A percentile compares a stretch with the other conserved stretches of the same genome.
Conservation (phyloP, 2,888 invertebrate genomes). For the Tetragonula carbonaria region DNA sequence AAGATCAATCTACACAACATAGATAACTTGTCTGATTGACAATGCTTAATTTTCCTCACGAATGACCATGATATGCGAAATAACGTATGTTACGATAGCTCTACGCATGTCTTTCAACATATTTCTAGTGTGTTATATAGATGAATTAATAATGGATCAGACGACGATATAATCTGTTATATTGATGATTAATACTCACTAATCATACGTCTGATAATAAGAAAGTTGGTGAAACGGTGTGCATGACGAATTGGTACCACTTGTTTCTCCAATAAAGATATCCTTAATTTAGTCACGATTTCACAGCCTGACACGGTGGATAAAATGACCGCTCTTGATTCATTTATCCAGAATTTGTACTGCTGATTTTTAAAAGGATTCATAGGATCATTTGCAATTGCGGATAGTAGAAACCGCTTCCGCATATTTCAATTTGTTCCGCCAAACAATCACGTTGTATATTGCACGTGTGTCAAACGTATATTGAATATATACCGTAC, state of each 20-base stretch:
- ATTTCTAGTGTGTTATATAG: constrained; percentile 65
- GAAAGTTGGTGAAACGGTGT: constrained; percentile 71
- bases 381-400: constrained; percentile 20
- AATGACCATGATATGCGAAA: constrained; percentile 33
- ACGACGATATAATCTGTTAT: neutral
- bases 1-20: neutral
- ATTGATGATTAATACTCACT: neutral
- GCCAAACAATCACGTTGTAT: constrained; percentile 1
- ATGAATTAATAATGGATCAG: constrained; percentile 52
- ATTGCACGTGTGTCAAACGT: no score
- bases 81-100: constrained; percentile 43
- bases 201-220: constrained; percentile 57
- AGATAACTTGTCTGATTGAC: neutral
- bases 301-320: constrained; percentile 65
- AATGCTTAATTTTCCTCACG: constrained; percentile 39
- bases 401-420: constrained; percentile 13
- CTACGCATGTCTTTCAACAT: constrained; percentile 60
- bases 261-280: constrained; percentile 62
- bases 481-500: no score
- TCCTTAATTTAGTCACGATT: constrained; percentile 69
- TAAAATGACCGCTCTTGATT: constrained; percentile 68
- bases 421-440: constrained; percentile 53
- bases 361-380: neutral
- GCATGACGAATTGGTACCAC: constrained; percentile 75
- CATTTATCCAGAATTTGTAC: neutral